Conservation (phyloP, 2,797 vertebrate genomes). For the Hyperoplus lanceolatus region DNA sequence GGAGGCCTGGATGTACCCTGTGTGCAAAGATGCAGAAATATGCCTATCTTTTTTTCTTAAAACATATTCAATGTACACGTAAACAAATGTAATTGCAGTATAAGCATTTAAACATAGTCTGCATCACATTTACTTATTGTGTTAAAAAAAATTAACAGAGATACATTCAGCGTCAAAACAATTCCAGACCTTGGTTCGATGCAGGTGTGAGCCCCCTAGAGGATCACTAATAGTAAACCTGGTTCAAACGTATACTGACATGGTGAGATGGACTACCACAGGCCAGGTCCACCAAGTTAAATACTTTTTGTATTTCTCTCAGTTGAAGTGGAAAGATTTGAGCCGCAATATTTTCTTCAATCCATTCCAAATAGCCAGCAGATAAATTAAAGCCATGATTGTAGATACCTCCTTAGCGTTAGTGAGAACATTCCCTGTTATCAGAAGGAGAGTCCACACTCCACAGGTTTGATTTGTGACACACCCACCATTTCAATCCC, state of each 20-base stretch:
- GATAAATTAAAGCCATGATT: neutral
- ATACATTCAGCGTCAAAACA: neutral
- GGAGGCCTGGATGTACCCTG: conserved; percentile 91
- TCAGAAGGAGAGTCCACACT: neutral
- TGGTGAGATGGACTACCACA: neutral
- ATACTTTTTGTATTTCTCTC: neutral
- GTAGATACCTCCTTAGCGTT: neutral
- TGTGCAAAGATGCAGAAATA: conserved; percentile 24
- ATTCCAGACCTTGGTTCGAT: neutral
- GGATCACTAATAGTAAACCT: neutral
- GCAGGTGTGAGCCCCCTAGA: neutral
- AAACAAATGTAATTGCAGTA: neutral
- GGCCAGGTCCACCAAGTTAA: neutral
- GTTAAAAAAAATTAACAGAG: neutral
- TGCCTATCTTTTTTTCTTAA: neutral
- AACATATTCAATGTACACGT: neutral
- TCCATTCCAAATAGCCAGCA: neutral
- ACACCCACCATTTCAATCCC: neutral
- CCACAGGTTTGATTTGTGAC: neutral
- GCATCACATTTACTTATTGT: neutral
- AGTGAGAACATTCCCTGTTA: neutral
- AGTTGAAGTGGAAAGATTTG: neutral
- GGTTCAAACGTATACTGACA: neutral
- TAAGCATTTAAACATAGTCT: neutral
- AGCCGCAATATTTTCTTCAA: neutral